Percentiles rank a stretch among this genome's conserved stretches.
Conservation (phyloP, 2,113 vertebrate genomes). For the Ailurus styani region DNA sequence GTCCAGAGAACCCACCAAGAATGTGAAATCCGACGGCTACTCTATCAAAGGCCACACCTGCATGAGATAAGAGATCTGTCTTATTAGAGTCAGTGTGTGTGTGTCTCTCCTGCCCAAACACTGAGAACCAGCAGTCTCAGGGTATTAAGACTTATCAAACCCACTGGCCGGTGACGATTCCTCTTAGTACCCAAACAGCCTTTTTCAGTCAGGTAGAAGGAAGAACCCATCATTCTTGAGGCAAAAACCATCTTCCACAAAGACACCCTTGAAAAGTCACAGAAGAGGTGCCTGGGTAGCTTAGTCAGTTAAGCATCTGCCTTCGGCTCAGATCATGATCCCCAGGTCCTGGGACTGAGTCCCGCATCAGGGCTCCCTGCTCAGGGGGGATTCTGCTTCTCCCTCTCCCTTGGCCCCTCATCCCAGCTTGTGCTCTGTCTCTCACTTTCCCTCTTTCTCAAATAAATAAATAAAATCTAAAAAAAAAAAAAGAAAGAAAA, state of each 20-base stretch:
- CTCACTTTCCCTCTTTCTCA: not conserved
- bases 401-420: not conserved
- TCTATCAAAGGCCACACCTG: conserved; percentile 74
- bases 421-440: not conserved
- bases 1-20: conserved; percentile 78
- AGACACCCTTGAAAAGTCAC: conserved; percentile 7
- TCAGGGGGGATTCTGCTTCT: not conserved
- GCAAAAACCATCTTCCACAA: conserved; percentile 6
- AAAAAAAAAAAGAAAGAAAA: not conserved
- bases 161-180: conserved; percentile 36
- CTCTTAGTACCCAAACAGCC: conserved; percentile 51
- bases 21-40: conserved; percentile 82
- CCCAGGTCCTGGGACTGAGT: too few relatives aligned
- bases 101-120: conserved; percentile 53
- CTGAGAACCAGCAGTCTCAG: not conserved
- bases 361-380: too few relatives aligned
- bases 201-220: not conserved
- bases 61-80: conserved; percentile 77
- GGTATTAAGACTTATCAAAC: not conserved
- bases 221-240: not conserved
- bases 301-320: not conserved
- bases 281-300: not conserved
- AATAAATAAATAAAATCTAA: not conserved
- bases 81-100: conserved; percentile 58
- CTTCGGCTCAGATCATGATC: not conserved